Conservation (phyloP, 2,888 invertebrate genomes). For the Polylopha cassiicola region DNA sequence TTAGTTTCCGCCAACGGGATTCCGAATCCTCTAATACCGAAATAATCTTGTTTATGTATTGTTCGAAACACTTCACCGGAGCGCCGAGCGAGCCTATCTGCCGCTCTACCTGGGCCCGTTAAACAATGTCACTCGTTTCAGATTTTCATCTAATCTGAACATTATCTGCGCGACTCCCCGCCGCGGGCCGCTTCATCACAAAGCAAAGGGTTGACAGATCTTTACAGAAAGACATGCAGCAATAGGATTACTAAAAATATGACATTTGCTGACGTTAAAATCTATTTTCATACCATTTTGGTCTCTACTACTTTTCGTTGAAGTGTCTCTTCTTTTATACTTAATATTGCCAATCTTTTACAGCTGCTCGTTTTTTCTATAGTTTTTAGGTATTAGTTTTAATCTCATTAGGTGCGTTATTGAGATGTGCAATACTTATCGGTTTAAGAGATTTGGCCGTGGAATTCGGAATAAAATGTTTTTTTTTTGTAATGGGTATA, state of each 20-base stretch:
- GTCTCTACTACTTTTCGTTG: too few relatives aligned
- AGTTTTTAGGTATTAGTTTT: constrained; percentile 61
- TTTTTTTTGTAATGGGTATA: too few relatives aligned
- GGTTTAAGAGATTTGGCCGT: constrained; percentile 27
- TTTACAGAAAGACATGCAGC: constrained; percentile 57
- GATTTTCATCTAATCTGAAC: constrained; percentile 73
- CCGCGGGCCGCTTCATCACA: constrained; percentile 65
- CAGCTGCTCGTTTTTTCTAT: constrained; percentile 34
- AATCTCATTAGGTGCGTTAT: constrained; percentile 54
- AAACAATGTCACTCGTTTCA: constrained; percentile 67
- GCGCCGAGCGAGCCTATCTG: constrained; percentile 32
- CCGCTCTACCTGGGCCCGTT: constrained; percentile 59
- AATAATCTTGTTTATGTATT: constrained; percentile 72
- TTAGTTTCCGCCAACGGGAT: constrained; percentile 11
- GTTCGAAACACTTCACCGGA: constrained; percentile 58
- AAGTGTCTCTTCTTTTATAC: too few relatives aligned
- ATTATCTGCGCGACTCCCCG: constrained; percentile 65
- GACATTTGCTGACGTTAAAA: constrained; percentile 43
- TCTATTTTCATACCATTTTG: constrained; percentile 41
- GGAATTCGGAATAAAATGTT: too few relatives aligned
- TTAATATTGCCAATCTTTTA: too few relatives aligned
- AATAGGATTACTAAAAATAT: constrained; percentile 68
- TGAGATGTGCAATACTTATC: constrained; percentile 33
- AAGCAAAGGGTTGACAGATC: constrained; percentile 77
- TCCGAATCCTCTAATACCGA: constrained; percentile 58